Base-by-base conservation (phyloP, 92 coral and sea anemone genomes). In the Porites evermanni region DNA sequence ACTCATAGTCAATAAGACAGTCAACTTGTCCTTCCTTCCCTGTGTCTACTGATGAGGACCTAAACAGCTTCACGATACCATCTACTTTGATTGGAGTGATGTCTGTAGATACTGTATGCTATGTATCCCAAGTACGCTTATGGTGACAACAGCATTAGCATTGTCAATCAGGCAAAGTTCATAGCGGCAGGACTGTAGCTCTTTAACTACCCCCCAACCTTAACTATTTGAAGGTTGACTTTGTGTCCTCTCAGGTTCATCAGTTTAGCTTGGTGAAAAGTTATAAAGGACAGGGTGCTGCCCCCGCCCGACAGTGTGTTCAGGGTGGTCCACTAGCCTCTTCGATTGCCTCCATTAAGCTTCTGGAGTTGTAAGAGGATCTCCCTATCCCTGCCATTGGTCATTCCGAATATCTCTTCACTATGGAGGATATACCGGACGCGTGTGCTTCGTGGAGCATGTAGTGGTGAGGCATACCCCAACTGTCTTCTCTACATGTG, bases 1-100 rank as follows among this genome's bases (percentile, higher is more conserved):
- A 87, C 58, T 88, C 83, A 53, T 81, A 88, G 67, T 87, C 91
- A 68, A 88, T 75, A 24, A 88, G 75, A 10, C 77, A 79, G 52
- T 88, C 87, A 50, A 88, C 61, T 23, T 88, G 44, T 75, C 78
- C 78, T 72, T 72, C 59, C 17, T 8, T 23, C 52, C 64, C 64
- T 16, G 64, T 20, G 84, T 82, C 56, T 7, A 56, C 78, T 81
- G 53, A 38, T 81, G 73, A 60, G 64, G 19, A 53, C 56, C n/a
- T 26, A 54, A 77, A 56, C 38, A 86, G 78, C 52, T 78, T 80
- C 6, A 78, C 19, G 18, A 86, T 78, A 7, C 84, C 84, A 51
- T 51, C 59, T 7, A 86, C 69, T 8, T 77, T 65, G 8, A 78
- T 70, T 59, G 56, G 38, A 13, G 52, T 23, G 84, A 86, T 79